These are phyloP conservation scores for Temnothorax rugatulus DNA, from an alignment of 2,888 invertebrate genomes.

Conservation along the genomic window DNA sequence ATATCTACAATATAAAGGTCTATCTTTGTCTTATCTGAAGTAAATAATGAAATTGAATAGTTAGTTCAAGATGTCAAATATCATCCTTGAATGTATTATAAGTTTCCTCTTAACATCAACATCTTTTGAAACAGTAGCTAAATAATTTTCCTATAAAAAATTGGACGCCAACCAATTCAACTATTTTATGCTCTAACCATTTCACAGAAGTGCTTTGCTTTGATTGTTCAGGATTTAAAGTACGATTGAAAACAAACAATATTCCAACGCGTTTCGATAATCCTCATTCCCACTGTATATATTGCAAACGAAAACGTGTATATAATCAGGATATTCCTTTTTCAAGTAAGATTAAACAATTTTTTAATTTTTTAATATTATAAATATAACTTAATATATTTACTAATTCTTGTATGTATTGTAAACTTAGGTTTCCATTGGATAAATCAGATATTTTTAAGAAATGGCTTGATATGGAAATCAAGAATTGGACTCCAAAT, in stretches of 20 bases:
- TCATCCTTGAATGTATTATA: neutral
- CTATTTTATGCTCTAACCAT: neutral
- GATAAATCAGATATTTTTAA: too few species aligned
- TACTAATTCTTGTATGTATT: too few species aligned
- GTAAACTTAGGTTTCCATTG: too few species aligned
- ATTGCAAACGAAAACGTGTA: slow-evolving; percentile 5
- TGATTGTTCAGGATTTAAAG: neutral
- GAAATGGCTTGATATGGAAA: too few species aligned
- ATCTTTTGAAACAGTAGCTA: slow-evolving; percentile 7
- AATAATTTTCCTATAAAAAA: slow-evolving; percentile 6
- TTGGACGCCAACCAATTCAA: neutral
- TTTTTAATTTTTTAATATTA: too few species aligned
- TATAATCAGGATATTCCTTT: neutral
- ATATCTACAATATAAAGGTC: neutral
- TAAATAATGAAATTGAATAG: neutral
- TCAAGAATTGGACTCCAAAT: too few species aligned
- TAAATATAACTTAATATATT: too few species aligned
- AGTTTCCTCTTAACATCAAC: neutral
- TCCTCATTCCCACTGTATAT: neutral
- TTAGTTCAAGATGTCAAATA: neutral
- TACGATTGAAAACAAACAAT: slow-evolving; percentile 21
- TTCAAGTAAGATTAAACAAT: neutral
- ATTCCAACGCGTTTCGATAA: slow-evolving; percentile 1
- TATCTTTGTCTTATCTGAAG: neutral
- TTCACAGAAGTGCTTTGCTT: slow-evolving; percentile 7